Base-by-base conservation (phyloP, 2,113 vertebrate species). In the Danionella cerebrum region DNA sequence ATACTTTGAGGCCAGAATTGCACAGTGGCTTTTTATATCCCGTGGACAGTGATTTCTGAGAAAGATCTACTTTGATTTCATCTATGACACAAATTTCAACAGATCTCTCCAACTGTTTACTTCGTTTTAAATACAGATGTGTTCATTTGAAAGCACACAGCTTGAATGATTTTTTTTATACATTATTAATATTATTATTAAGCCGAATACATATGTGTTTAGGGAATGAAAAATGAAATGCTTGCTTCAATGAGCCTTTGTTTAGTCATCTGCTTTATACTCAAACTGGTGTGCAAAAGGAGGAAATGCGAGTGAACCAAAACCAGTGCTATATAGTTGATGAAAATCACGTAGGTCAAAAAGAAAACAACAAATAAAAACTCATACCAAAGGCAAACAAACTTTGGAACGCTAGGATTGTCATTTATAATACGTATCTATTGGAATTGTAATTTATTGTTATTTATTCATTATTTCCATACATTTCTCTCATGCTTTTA, bases 221-320 rank as follows among this genome's bases (percentile, higher is more conserved):
- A 85, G 80, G 80, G 82, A 89, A 89, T 87, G 85, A 81, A 67
- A 19, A 33, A 78, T 83, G 69, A 84, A 82, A 64, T 86, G 87
- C 85, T 85, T 86, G 87, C 83, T 85, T 78, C 84, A 78, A 82
- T 80, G 83, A 85, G 82, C 83, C 82, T 80, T 83, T 68, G 81
- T 79, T 55, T 82, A 76, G 81, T 84, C 78, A 76, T 82, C 71
- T 58, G 78, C 85, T 78, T 12, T 69, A 65, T 69, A 78, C 78
- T 81, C 80, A 42, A 81, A 76, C 69, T 73, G 69, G 67, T 79
- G 78, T 82, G 78, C 81, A 78, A 79, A 76, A 78, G 53, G 60
- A 64, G 51, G 38, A 44, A 69, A 62, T 74, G 58, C 83, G 80
- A 71, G 80, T 82, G 82, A 81, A 82, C 78, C 79, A 79, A 68